Base-by-base conservation (phyloP, 2,113 vertebrate genomes). In the Microcebus jonahi region DNA sequence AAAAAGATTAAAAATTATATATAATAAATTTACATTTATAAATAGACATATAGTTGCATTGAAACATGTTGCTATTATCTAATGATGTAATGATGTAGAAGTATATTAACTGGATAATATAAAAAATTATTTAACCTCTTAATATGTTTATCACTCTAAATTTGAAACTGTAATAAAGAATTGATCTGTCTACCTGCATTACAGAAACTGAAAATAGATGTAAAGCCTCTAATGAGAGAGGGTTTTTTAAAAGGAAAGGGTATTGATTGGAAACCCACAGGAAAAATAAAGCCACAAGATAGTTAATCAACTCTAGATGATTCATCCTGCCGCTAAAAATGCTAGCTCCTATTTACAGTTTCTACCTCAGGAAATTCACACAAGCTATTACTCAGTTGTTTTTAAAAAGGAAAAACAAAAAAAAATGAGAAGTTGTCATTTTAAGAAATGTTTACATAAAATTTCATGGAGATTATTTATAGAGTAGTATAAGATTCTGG, bases 221-320 rank as follows among this genome's bases (percentile, higher is more conserved):
- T 8, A 73, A 61, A 93, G 18, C n/a, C 20, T 85, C 11, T 77
- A 76, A 61, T 59, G n/a, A 81, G 31, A 8, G 7, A 50, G 1
- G 5, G 5, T 39, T 86, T 85, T 85, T 65, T 71, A 20, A 63
- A 87, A 94, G 27, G 23, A 93, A 94, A 93, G 15, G 6, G 4
- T 88, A 13, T 88, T 68, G 76, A 97, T 88, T 77, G 77, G 50
- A 82, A 96, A 88, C 81, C 9, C 67, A 67, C 59, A 94, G 53
- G 83, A 83, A 95, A 68, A 85, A 57, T 75, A 91, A 67, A 84
- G 42, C 21, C 53, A 34, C 53, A n/a, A 90, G 61, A 20, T 8
- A 75, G 61, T 86, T 82, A 25, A 79, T 50, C 9, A 6, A 29
- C 31, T 70, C 8, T 23, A 29, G 13, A 8, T 88, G 67, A 29